Percentiles rank a stretch among this genome's conserved stretches.
Conservation (phyloP, 1,140 invertebrate species). For the Drosophila arawakana region DNA sequence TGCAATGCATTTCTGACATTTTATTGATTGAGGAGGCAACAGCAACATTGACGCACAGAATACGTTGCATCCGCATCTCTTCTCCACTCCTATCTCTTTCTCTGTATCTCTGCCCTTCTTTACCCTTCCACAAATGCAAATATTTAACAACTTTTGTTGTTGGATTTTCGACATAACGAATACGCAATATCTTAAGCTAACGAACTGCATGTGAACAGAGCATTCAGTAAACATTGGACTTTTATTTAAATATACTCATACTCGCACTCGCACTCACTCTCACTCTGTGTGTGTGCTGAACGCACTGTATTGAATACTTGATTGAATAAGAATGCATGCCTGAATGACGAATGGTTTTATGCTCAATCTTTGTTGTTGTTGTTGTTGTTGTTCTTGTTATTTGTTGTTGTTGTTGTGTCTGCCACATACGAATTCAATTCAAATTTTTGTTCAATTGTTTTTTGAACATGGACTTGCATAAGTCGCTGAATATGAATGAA, state of each 20-base stretch:
- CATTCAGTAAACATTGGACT: conserved; percentile 66
- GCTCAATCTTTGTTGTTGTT: conserved; percentile 35
- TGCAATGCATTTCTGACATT: conserved; percentile 80
- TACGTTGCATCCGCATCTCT: conserved; percentile 24
- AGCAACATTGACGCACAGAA: conserved; percentile 69
- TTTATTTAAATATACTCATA: conserved; percentile 73
- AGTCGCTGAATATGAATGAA: conserved; percentile 63
- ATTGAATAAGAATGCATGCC: conserved; percentile 71
- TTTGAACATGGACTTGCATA: conserved; percentile 68
- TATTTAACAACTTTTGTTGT: conserved; percentile 69
- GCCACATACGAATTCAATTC: conserved; percentile 67
- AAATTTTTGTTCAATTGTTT: conserved; percentile 54
- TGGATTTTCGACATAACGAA: conserved; percentile 44
- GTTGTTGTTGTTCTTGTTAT: not conserved
- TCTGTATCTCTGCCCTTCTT: conserved; percentile 13
- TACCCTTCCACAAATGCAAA: conserved; percentile 63
- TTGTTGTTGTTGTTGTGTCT: conserved; percentile 45
- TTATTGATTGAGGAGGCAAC: conserved; percentile 76
- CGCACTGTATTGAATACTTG: conserved; percentile 71
- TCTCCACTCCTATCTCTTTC: not conserved
- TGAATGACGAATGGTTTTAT: conserved; percentile 71
- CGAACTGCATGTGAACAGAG: conserved; percentile 42
- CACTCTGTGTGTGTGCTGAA: conserved; percentile 15
- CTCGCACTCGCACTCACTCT: conserved; percentile 18
- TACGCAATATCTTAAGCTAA: conserved; percentile 51